These are phyloP conservation scores for Alcedo atthis DNA, from an alignment of 2,797 vertebrate species.

Conservation along the genomic window DNA sequence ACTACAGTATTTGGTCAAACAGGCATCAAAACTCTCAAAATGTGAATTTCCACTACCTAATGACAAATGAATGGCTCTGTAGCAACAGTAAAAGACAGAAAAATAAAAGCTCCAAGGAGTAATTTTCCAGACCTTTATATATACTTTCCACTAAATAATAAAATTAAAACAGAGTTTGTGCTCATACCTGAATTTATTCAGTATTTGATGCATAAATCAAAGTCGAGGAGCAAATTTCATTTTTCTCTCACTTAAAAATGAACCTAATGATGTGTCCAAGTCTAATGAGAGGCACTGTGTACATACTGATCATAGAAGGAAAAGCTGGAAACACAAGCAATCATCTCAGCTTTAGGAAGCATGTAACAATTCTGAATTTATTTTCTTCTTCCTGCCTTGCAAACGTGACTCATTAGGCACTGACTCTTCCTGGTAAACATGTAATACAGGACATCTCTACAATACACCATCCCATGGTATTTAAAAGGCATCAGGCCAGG, in stretches of 20 bases:
- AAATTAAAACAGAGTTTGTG: conserved; percentile 15
- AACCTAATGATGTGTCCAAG: background rate
- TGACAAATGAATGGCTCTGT: conserved; percentile 37
- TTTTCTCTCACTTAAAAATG: conserved; percentile 26
- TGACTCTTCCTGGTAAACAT: background rate
- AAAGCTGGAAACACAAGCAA: conserved; percentile 10
- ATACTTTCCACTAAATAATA: background rate
- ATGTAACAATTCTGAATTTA: background rate
- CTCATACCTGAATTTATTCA: conserved; percentile 37
- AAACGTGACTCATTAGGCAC: background rate
- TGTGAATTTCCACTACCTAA: conserved; percentile 26
- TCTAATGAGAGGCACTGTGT: background rate
- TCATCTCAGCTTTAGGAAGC: conserved; percentile 25
- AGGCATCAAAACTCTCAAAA: conserved; percentile 12
- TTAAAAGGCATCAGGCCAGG: background rate
- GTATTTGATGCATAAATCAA: conserved; percentile 11
- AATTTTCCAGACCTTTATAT: conserved; percentile 3
- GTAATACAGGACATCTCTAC: background rate
- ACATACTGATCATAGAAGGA: background rate
- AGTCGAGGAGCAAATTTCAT: conserved; percentile 17
- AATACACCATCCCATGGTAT: background rate
- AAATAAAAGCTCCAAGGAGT: conserved; percentile 23
- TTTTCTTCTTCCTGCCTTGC: background rate
- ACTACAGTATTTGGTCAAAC: conserved; percentile 28
- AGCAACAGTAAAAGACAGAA: conserved; percentile 37